phyloP scores from a whole-genome alignment of 2,888 invertebrate species.

The Argyresthia albistria region DNA sequence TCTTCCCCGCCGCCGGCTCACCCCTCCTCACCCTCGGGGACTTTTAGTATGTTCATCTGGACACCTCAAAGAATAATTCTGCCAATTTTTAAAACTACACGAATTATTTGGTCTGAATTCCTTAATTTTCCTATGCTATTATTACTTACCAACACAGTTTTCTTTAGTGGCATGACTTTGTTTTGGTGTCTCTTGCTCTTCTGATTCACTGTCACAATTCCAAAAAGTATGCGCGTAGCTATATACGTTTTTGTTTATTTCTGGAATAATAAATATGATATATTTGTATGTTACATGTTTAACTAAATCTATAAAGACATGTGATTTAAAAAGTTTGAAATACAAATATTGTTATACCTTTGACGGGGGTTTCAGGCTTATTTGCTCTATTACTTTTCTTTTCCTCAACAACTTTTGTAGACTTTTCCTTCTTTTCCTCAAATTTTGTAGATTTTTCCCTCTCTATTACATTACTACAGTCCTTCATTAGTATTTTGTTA shows the following conservation, averaged over 20 bases:
- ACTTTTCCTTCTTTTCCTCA: not conserved
- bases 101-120: no score
- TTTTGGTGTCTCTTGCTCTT: not conserved
- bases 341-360: not conserved
- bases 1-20: no score
- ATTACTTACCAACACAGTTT: slow-evolving; percentile 1
- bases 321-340: not conserved
- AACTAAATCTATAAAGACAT: not conserved
- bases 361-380: not conserved
- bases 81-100: no score
- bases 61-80: no score
- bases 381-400: not conserved
- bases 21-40: no score
- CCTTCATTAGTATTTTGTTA: not conserved
- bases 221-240: slow-evolving; percentile 3
- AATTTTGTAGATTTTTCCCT: not conserved
- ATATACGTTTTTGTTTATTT: not conserved
- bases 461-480: not conserved
- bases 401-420: no score
- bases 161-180: not conserved
- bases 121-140: no score
- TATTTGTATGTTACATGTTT: slow-evolving; percentile 4
- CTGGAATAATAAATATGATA: not conserved
- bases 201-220: slow-evolving; percentile 4
- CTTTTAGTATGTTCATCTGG: no score